Evolutionary conservation across 2,888 invertebrate species (phyloP).

Genomic region (Drosophila pegasa): DNA sequence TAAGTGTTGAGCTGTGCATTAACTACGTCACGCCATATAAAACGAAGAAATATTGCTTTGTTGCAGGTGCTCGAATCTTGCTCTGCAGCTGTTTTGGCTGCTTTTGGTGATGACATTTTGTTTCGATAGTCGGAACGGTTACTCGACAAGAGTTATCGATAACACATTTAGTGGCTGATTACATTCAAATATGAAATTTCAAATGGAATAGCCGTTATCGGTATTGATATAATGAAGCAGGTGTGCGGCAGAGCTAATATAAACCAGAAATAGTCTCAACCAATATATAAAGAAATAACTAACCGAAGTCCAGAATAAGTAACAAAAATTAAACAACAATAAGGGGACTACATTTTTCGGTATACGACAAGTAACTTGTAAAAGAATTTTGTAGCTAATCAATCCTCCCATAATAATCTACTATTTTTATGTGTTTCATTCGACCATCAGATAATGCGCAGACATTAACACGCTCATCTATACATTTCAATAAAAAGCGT

Average conservation of each 20-base stretch:
- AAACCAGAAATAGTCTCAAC: background rate
- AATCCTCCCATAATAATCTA: background rate
- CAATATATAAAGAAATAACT: background rate
- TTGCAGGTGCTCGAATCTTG: conserved; percentile 8
- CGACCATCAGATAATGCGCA: background rate
- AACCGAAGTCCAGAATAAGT: background rate
- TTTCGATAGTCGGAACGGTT: background rate
- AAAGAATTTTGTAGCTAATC: too few species aligned
- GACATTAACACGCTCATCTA: conserved; percentile 5
- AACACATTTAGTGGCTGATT: background rate
- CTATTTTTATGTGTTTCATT: background rate
- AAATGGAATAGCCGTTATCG: background rate
- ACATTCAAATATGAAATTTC: background rate
- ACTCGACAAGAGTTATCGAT: conserved; percentile 4
- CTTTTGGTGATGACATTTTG: background rate
- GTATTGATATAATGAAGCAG: background rate
- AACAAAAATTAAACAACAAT: background rate
- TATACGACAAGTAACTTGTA: background rate
- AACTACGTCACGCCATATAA: conserved; percentile 45
- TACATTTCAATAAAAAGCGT: conserved; percentile 80
- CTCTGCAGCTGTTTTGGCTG: conserved; percentile 31
- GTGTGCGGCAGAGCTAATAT: background rate
- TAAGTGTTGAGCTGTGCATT: conserved; percentile 25
- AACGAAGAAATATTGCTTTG: conserved; percentile 18
- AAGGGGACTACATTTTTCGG: background rate